Base-by-base conservation (phyloP, 2,113 vertebrate species). In the Colistium nudipinnis region DNA sequence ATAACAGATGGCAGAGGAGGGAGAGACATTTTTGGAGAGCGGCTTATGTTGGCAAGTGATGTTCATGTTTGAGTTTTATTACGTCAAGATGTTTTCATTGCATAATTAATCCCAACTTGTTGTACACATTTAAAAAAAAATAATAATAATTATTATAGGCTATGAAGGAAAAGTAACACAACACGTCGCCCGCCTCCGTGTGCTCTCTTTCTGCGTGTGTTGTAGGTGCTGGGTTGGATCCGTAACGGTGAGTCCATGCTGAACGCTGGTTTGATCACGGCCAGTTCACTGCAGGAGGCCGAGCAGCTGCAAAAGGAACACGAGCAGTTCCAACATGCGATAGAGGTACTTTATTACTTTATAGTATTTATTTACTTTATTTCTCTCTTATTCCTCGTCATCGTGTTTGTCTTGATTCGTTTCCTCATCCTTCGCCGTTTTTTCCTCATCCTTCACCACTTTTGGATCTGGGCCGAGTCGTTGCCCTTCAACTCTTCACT, bases 231-330 rank as follows among this genome's bases (percentile, higher is more conserved):
- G 80, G 98, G 98, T 38, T 99, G 98, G 98, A 99, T 99, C 86
- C 95, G 98, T 65, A 99, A 99, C 2, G 98, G 98, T 0, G 98
- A 99, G 86, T 99, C 98, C 1, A 99, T 99, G 98, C 80, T 99
- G 70, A 99, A 98, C 2, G 98, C 98, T 0, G 96, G 98, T 1
- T 94, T 99, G 19, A 99, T 99, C 87, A 99, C 97, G 1, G 98
- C 97, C 49, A 99, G 98, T 74, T 99, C 98, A 0, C 89, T 99
- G 70, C 97, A 98, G 82, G 98, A 99, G 76, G 98, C 98, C 0
- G 98, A 99, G 22, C 98, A 99, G 87, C 92, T 99, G 53, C 98
- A 99, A 89, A 93, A 97, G 72, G 97, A 99, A 30, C 98, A 99
- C 0, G 98, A 99, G 70, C 98, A 99, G 68, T 99, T 99, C 87